Evolutionary conservation across 2,797 vertebrate genomes (phyloP).

Genomic region (Arctocebus calabarensis): DNA sequence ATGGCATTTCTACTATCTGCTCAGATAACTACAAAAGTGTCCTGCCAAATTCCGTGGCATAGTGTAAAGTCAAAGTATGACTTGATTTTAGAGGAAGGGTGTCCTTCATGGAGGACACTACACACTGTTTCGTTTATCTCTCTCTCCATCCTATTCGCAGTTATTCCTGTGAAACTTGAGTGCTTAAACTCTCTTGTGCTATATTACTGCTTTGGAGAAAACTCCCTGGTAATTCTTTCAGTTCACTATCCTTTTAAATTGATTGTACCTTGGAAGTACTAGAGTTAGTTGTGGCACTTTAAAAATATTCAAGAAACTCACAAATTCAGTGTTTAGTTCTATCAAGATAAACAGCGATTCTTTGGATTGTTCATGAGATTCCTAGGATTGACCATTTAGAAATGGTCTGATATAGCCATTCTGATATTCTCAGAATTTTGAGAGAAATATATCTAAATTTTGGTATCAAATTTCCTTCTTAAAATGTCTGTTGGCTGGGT

Average conservation of each 20-base stretch:
- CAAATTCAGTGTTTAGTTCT: not conserved
- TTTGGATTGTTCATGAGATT: constrained; percentile 34
- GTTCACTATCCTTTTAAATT: constrained; percentile 32
- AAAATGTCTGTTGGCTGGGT: not conserved
- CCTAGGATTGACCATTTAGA: constrained; percentile 36
- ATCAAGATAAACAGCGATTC: not conserved
- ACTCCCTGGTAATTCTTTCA: not conserved
- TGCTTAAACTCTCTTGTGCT: not conserved
- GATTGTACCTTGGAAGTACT: constrained; percentile 25
- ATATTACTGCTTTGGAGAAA: not conserved
- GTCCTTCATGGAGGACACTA: not conserved
- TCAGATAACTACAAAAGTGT: not conserved
- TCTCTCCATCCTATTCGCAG: not conserved
- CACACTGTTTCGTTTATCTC: not conserved
- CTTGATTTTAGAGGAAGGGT: not conserved
- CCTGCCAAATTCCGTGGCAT: not conserved
- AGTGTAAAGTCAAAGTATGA: not conserved
- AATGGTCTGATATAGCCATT: not conserved
- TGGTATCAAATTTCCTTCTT: constrained; percentile 31
- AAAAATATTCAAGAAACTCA: constrained; percentile 58
- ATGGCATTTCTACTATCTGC: not conserved
- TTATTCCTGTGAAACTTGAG: constrained; percentile 1
- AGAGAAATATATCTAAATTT: constrained; percentile 47
- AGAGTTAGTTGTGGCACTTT: not conserved
- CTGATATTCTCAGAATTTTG: constrained; percentile 37